These are phyloP conservation scores for Hypomecis atomaria DNA, from an alignment of 2,888 invertebrate species.

Conservation along the genomic window DNA sequence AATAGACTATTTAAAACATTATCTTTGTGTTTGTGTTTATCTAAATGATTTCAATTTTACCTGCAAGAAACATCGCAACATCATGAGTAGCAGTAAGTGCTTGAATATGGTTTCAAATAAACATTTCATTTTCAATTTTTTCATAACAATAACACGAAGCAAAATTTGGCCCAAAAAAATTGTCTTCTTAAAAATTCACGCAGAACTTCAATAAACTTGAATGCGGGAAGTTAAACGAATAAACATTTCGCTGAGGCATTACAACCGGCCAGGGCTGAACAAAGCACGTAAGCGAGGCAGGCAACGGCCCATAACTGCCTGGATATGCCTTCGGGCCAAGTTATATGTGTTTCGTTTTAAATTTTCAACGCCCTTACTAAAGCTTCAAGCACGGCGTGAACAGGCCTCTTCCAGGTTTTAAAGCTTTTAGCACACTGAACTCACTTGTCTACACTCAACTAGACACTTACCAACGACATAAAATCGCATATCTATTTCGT, in stretches of 20 bases:
- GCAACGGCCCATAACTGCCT: conserved; percentile 31
- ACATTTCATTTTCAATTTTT: too few species aligned
- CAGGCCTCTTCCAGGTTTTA: conserved; percentile 21
- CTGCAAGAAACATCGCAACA: too few species aligned
- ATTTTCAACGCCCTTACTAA: conserved; percentile 42
- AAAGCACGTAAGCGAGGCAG: conserved; percentile 16
- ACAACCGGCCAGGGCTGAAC: conserved; percentile 33
- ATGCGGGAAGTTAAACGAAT: conserved; percentile 40
- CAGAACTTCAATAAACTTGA: conserved; percentile 35
- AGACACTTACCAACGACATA: too few species aligned
- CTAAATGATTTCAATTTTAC: too few species aligned
- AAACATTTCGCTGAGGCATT: conserved; percentile 34
- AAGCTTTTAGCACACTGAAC: conserved; percentile 1
- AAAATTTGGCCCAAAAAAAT: conserved; percentile 7
- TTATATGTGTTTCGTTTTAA: conserved; percentile 45
- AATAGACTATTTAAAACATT: too few species aligned
- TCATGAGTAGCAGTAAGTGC: too few species aligned
- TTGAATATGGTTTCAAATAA: too few species aligned
- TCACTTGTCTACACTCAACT: too few species aligned
- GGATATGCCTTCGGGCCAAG: conserved; percentile 35
- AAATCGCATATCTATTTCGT: background rate
- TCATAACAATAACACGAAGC: background rate
- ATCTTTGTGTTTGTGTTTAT: too few species aligned
- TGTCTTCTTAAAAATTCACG: conserved; percentile 29
- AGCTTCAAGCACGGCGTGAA: conserved; percentile 35